Evolutionary conservation across 2,113 vertebrate species (phyloP), one percentile per base, ranked within the genome.

Genomic region (Dermatemys mawii): DNA sequence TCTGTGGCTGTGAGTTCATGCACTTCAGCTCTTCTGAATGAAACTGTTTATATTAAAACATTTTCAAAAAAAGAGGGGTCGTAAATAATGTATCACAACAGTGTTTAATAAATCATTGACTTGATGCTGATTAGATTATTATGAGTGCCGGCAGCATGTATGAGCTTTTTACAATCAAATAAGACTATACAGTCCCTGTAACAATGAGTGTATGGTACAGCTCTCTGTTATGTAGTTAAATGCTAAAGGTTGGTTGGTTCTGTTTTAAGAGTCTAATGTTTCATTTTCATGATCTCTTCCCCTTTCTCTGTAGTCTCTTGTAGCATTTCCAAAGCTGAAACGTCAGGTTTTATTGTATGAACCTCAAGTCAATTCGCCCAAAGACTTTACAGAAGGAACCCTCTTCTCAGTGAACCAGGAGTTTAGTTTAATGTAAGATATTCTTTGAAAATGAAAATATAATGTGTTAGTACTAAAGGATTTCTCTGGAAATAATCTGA

Each of bases 381-480:
- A 99, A 99, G 99, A 99, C 98, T 99, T 99, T 94, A 99, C 99
- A 92, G 99, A 99, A 97, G 99, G 99, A 97, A 99, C 99, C 13
- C 98, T 99, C 95, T 99, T 99, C 98, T 99, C 98, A 86, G 99
- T 99, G 97, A 99, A 99, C 98, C 99, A 99, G 98, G 99, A 99
- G 91, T 99, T 99, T 98, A 99, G 99, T 88, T 99, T 99, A 97
- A 99, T 99, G 99, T 99, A 98, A 99, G 99, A 90, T 91, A 55
- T 95, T 91, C 80, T 92, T 96, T 96, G 91, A 93, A 96, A 94
- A 90, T 63, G 87, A 87, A 88, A 92, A 93, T 92, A 84, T 93
- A 49, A 76, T 93, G 11, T 88, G 92, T 90, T 88, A 38, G 90
- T 93, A 53, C 48, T 87, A 81, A 89, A 91, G 38, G 22, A 87